Conservation (phyloP, 2,888 invertebrate species). For the Oscheius sp. region DNA sequence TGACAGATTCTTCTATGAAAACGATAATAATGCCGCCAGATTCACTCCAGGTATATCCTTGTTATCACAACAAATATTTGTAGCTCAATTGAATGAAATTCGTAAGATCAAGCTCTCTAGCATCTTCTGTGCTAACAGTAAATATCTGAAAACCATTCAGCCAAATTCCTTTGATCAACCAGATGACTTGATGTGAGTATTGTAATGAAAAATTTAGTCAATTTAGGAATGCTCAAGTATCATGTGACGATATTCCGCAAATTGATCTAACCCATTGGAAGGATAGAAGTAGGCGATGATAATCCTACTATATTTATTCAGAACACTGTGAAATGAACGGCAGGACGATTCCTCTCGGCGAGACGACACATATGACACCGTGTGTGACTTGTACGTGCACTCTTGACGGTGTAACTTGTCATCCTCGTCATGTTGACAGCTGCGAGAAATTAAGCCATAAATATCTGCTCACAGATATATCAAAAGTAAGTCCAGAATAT, state of each 20-base stretch:
- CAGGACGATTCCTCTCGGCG: conserved; percentile 62
- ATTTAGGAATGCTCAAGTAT: conserved; percentile 66
- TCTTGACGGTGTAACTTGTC: conserved; percentile 67
- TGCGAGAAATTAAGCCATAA: conserved; percentile 68
- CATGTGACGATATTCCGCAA: conserved; percentile 65
- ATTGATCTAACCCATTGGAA: conserved; percentile 66
- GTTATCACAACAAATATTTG: conserved; percentile 24
- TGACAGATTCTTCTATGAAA: conserved; percentile 90
- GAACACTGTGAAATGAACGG: conserved; percentile 68
- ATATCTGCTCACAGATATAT: conserved; percentile 62
- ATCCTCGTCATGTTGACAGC: conserved; percentile 61
- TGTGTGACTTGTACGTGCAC: conserved; percentile 69
- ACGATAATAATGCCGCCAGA: conserved; percentile 65
- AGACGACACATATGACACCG: conserved; percentile 68
- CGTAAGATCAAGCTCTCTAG: conserved; percentile 86
- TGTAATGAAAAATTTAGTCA: background rate
- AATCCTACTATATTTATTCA: conserved; percentile 34
- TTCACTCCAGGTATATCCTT: conserved; percentile 62
- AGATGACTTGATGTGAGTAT: conserved; percentile 63
- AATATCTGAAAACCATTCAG: conserved; percentile 85
- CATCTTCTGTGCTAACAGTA: conserved; percentile 87
- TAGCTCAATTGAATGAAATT: conserved; percentile 82
- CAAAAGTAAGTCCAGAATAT: conserved; percentile 33
- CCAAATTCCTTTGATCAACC: conserved; percentile 88
- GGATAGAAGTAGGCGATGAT: conserved; percentile 59